Evolutionary conservation across 2,888 invertebrate genomes (phyloP).

Genomic region (Kuschelorhynchus macadamiae): DNA sequence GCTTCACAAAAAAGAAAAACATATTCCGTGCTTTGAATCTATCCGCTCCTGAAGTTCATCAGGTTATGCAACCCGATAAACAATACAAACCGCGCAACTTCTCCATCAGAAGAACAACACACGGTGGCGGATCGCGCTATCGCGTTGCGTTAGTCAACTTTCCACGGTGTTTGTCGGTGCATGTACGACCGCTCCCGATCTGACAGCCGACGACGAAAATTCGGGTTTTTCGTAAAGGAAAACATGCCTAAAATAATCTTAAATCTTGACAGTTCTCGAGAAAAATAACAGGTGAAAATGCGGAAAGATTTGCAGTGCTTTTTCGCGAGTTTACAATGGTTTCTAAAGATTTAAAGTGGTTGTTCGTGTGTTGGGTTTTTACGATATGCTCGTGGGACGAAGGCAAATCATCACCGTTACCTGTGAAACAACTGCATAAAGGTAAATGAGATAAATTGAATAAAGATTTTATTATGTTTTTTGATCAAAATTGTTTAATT

Average conservation of each 20-base stretch:
- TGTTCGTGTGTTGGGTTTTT: conserved; percentile 37
- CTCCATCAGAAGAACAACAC: conserved; percentile 14
- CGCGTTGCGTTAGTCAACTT: conserved; percentile 26
- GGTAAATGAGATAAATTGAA: too few relatives aligned
- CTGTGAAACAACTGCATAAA: conserved; percentile 42
- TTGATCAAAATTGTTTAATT: too few relatives aligned
- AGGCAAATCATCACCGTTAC: conserved; percentile 48
- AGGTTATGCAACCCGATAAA: too few relatives aligned
- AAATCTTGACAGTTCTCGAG: conserved; percentile 18
- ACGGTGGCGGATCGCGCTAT: conserved; percentile 17
- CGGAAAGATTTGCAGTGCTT: conserved; percentile 24
- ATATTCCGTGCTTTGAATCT: too few relatives aligned
- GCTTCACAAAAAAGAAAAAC: too few relatives aligned
- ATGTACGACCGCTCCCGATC: background rate
- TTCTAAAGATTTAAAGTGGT: conserved; percentile 33
- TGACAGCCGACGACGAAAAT: background rate
- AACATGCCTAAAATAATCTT: conserved; percentile 32
- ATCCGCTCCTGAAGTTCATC: too few relatives aligned
- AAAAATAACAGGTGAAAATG: conserved; percentile 36
- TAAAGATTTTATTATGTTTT: too few relatives aligned
- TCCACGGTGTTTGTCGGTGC: conserved; percentile 18
- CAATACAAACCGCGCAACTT: too few relatives aligned
- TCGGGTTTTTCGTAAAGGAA: conserved; percentile 18
- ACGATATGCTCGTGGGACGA: conserved; percentile 46
- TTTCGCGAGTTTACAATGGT: conserved; percentile 26